Evolutionary conservation across 2,113 vertebrate genomes (phyloP).

Genomic region (Alectura lathami): DNA sequence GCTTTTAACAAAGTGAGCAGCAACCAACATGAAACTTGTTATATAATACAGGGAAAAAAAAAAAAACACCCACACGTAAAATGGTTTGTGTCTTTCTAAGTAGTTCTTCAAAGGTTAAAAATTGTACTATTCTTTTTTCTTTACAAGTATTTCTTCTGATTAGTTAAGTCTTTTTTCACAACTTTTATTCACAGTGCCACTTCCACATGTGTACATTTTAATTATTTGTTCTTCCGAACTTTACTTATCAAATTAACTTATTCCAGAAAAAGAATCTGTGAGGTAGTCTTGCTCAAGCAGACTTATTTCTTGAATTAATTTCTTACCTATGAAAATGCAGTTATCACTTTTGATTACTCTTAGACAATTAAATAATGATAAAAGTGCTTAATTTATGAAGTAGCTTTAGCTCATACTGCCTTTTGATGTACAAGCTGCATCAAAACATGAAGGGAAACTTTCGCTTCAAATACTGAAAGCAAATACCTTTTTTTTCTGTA

Average conservation of each 20-base stretch:
- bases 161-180: neutral
- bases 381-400: slow-evolving; percentile 2
- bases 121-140: neutral
- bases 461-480: neutral
- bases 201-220: neutral
- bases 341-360: slow-evolving; percentile 24
- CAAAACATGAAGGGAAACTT: neutral
- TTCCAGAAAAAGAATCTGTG: slow-evolving; percentile 22
- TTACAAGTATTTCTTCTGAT: neutral
- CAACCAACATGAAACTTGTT: neutral
- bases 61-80: rapidly evolving
- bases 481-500: neutral
- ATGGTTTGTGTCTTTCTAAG: neutral
- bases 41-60: neutral
- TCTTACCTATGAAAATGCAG: neutral
- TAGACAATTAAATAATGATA: slow-evolving; percentile 33
- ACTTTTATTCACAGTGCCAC: neutral
- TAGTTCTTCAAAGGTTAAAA: neutral
- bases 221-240: neutral
- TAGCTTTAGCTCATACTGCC: neutral
- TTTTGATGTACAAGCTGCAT: neutral
- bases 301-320: neutral
- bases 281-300: neutral
- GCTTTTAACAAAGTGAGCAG: neutral
- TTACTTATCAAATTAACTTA: neutral